These are phyloP conservation scores for Anoplophora glabripennis DNA, from an alignment of 1,140 invertebrate species.

Conservation along the genomic window DNA sequence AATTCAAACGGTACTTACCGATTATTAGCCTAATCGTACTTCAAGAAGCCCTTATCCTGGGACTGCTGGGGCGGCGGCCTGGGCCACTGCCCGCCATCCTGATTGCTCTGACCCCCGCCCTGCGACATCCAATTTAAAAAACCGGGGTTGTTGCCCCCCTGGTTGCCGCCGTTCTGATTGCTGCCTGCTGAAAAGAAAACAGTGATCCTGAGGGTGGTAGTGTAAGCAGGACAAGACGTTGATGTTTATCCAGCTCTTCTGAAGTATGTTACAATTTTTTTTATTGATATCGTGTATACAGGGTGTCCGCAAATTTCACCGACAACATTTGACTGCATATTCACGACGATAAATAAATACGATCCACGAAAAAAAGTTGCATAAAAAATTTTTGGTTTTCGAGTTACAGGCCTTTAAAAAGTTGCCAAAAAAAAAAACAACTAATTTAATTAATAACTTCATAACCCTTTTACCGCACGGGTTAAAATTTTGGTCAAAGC, in stretches of 20 bases:
- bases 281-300: background rate
- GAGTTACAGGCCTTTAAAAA: too few relatives aligned
- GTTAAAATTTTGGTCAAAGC: too few relatives aligned
- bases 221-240: background rate
- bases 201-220: background rate
- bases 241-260: background rate
- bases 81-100: slow-evolving; percentile 44
- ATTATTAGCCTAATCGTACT: slow-evolving; percentile 42
- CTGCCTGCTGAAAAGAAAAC: slow-evolving; percentile 29
- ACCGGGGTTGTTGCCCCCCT: slow-evolving; percentile 44
- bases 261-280: background rate
- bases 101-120: slow-evolving; percentile 34
- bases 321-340: too few relatives aligned
- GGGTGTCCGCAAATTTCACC: background rate
- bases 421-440: too few relatives aligned
- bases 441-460: too few relatives aligned
- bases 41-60: slow-evolving; percentile 47
- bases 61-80: slow-evolving; percentile 43
- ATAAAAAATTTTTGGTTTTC: too few relatives aligned
- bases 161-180: slow-evolving; percentile 42
- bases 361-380: too few relatives aligned
- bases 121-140: slow-evolving; percentile 48
- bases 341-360: too few relatives aligned
- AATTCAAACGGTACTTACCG: background rate
- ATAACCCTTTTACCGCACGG: too few relatives aligned